These are phyloP conservation scores for Arbacia lixula DNA, from an alignment of 53 echinoderm and acorn worm genomes.

Conservation along the genomic window DNA sequence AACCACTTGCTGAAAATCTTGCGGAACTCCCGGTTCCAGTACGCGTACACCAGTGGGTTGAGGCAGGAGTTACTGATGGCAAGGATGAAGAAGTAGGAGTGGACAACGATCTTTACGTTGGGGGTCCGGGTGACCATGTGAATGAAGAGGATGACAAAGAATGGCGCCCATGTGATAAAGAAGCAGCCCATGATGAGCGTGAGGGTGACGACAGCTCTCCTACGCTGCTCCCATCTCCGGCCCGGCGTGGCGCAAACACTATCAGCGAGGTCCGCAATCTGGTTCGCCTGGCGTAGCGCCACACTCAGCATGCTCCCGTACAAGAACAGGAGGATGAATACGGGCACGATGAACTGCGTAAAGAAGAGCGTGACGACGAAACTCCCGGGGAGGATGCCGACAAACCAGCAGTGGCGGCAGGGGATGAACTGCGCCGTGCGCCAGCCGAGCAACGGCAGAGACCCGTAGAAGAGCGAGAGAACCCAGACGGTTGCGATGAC, in stretches of 20 bases:
- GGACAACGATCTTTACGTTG: conserved; percentile 43
- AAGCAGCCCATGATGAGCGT: conserved; percentile 82
- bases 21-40: conserved; percentile 75
- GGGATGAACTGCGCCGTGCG: conserved; percentile 1
- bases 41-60: conserved; percentile 78
- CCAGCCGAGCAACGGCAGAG: conserved; percentile 70
- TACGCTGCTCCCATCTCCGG: conserved; percentile 37
- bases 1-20: conserved; percentile 58
- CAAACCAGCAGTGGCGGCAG: conserved; percentile 64
- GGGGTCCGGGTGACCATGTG: conserved; percentile 42
- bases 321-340: conserved; percentile 65
- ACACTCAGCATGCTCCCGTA: conserved; percentile 70
- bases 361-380: conserved; percentile 68
- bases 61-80: conserved; percentile 77
- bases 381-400: conserved; percentile 36
- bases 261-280: conserved; percentile 62
- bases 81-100: conserved; percentile 57
- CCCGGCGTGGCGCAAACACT: conserved; percentile 25
- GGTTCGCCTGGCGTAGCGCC: conserved; percentile 65
- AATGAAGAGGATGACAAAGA: conserved; percentile 58
- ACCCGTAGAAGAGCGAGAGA: conserved; percentile 48
- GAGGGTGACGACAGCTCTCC: conserved; percentile 73
- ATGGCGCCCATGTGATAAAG: conserved; percentile 78
- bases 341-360: conserved; percentile 60
- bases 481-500: conserved; percentile 62